phyloP scores from a whole-genome alignment of 1,140 invertebrate genomes.

The Marisa cornuarietis region DNA sequence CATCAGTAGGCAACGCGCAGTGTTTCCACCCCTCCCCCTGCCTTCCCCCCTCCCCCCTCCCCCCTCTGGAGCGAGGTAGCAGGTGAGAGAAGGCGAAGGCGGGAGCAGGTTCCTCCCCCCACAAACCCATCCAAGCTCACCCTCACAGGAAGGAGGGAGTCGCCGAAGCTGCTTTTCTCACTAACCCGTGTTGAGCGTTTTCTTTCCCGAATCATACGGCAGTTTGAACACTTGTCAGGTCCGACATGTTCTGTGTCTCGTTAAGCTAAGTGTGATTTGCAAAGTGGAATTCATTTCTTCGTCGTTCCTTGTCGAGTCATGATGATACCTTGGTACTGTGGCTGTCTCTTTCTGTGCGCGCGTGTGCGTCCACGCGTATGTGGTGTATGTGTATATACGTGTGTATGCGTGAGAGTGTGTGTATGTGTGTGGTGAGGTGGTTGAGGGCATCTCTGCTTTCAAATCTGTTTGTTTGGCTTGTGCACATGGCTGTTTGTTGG shows the following conservation, averaged over 20 bases:
- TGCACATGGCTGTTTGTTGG: not conserved
- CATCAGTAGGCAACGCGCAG: not conserved
- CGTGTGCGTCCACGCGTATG: too few species aligned
- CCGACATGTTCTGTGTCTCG: not conserved
- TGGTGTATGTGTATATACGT: conserved; percentile 4
- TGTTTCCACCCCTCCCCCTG: not conserved
- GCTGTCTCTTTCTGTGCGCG: too few species aligned
- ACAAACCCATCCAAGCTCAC: not conserved
- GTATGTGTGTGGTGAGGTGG: not conserved
- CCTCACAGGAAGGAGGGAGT: not conserved
- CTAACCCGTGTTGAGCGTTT: not conserved
- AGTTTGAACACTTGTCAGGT: not conserved
- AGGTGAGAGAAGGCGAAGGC: too few species aligned
- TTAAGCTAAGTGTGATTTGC: not conserved
- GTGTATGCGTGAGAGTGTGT: conserved; percentile 3
- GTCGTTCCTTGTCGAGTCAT: too few species aligned
- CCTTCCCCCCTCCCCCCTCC: not conserved
- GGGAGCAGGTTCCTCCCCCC: too few species aligned
- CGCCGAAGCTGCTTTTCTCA: not conserved
- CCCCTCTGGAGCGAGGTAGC: too few species aligned
- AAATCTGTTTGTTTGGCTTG: not conserved
- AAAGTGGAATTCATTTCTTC: not conserved
- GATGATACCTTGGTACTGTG: too few species aligned
- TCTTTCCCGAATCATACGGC: not conserved
- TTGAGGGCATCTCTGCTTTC: not conserved